Evolutionary conservation across 2,888 invertebrate genomes (phyloP), one percentile per base, ranked within the genome.

Genomic region (Amblyjoppa fuscipennis): DNA sequence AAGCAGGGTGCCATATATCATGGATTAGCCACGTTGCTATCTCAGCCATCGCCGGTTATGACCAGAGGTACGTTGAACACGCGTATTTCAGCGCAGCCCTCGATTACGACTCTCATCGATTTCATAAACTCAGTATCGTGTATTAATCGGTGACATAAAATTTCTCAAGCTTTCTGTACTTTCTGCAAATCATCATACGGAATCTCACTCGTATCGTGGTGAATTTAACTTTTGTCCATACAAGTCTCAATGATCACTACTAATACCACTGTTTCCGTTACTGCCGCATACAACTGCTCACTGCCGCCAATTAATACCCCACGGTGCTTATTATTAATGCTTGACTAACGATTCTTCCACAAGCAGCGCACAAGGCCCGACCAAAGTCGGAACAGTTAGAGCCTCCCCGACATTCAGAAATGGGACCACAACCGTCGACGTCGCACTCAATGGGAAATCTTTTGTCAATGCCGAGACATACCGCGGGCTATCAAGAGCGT

Each of bases 1-100:
- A 99, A 99, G 94, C 99, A 99, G 94, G 99, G 99, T 73, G 99
- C 99, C 73, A 97, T 99, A 91, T 97, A 98, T 93, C 99, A 99
- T 95, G 99, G 99, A 38, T 95, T 99, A 79, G 99, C 99, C 20
- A 98, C 98, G 20, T 95, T 99, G 84, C 95, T 99, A 73, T 98
- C 98, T 90, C 98, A 99, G 93, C 99, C 99, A 13, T 98, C 98
- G 90, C 98, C 98, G 77, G 96, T 97, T 87, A 97, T 97, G 94
- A 96, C 96, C 91, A 95, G 97, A 96, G 97, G 97, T 97, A 95
- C 25, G 59, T 28, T 9, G 25, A 59, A 25, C 11, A 25, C 25
- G 3, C 13, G 28, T 11, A 59, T 25, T 9, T 4, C 3, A 25
- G 59, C 59, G 11, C 59, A 59, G 25, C 11, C 25, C 45, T 13